phyloP scores from a whole-genome alignment of 2,113 vertebrate genomes.

The Phylloscopus trochiloides region DNA sequence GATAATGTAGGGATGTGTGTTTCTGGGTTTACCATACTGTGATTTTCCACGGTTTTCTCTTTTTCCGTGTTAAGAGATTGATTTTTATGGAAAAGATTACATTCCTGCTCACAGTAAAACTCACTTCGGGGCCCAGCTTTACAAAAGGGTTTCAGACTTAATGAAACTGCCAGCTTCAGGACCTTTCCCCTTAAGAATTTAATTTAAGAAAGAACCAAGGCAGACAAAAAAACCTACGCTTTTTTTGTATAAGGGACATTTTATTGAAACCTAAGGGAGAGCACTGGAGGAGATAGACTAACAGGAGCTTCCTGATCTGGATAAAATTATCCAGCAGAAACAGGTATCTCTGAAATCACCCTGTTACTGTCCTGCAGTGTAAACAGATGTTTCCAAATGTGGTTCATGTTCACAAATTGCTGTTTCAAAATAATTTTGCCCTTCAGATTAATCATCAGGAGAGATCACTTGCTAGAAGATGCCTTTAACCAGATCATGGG shows the following conservation, averaged over 20 bases:
- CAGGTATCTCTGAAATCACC: background rate
- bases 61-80: background rate
- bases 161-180: background rate
- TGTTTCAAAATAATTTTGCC: conserved; percentile 17
- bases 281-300: background rate
- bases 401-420: background rate
- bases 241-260: background rate
- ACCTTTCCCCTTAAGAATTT: background rate
- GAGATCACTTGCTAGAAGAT: conserved; percentile 96
- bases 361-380: background rate
- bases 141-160: background rate
- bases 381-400: background rate
- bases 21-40: background rate
- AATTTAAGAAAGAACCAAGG: background rate
- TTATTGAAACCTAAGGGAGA: background rate
- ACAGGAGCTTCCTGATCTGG: background rate
- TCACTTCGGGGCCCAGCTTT: background rate
- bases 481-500: conserved; percentile 99
- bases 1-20: background rate
- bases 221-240: background rate
- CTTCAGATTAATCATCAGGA: conserved; percentile 92
- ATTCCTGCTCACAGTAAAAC: background rate
- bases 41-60: background rate
- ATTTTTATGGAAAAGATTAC: background rate
- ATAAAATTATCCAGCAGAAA: background rate